Conservation (phyloP, 2,888 invertebrate species). For the Exephanes ischioxanthus region DNA sequence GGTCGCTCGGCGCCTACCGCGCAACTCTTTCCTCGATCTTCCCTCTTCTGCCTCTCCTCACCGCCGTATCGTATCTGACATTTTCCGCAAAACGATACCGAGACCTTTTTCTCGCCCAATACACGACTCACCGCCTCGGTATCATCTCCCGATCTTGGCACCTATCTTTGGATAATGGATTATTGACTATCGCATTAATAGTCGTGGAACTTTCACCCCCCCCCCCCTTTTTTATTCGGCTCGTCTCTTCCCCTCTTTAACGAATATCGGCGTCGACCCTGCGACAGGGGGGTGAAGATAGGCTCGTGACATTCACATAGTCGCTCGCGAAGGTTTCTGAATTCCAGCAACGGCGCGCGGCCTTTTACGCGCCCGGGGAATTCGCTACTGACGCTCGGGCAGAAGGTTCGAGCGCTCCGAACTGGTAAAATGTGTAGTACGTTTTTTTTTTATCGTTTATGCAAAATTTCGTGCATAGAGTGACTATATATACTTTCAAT, state of each 20-base stretch:
- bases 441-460: too few relatives aligned
- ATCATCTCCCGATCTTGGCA: constrained; percentile 5
- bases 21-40: constrained; percentile 47
- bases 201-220: constrained; percentile 40
- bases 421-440: background rate
- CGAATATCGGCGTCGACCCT: constrained; percentile 38
- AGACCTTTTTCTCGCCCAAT: constrained; percentile 72
- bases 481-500: too few relatives aligned
- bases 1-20: constrained; percentile 53
- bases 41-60: constrained; percentile 36
- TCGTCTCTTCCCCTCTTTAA: constrained; percentile 1
- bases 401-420: background rate
- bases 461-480: too few relatives aligned
- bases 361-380: constrained; percentile 75
- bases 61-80: constrained; percentile 66
- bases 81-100: constrained; percentile 72
- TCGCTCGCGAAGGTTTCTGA: constrained; percentile 77
- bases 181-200: constrained; percentile 45
- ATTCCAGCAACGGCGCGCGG: constrained; percentile 75
- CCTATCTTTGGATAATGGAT: constrained; percentile 51
- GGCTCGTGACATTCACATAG: constrained; percentile 81
- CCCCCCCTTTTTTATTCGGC: constrained; percentile 48
- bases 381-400: constrained; percentile 31
- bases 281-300: constrained; percentile 16
- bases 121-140: constrained; percentile 72